These are phyloP conservation scores for Nudaria mundana DNA, from an alignment of 2,888 invertebrate species.

Conservation along the genomic window DNA sequence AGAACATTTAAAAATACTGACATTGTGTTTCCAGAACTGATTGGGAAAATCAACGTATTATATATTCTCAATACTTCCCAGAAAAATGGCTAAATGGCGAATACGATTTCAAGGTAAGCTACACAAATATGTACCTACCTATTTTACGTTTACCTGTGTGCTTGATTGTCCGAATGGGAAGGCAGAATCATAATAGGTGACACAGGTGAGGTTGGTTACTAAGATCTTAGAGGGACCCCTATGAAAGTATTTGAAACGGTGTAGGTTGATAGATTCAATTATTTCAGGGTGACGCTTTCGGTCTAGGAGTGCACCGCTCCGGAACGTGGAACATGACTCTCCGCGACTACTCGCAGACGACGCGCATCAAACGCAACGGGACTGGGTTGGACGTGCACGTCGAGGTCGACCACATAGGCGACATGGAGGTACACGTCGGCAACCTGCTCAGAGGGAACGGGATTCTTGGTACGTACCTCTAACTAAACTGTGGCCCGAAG, in stretches of 20 bases:
- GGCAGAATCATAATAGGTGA: too few species aligned
- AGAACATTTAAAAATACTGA: too few species aligned
- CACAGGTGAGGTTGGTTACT: too few species aligned
- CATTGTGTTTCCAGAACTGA: slow-evolving; percentile 79
- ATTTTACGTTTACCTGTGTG: too few species aligned
- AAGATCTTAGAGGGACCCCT: too few species aligned
- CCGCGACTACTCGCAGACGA: slow-evolving; percentile 86
- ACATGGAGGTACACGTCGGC: slow-evolving; percentile 88
- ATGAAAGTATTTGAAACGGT: too few species aligned
- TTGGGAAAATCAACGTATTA: slow-evolving; percentile 82
- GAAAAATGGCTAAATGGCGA: slow-evolving; percentile 87
- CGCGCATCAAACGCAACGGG: slow-evolving; percentile 81
- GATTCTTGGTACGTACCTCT: slow-evolving; percentile 79
- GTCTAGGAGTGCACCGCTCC: slow-evolving; percentile 81
- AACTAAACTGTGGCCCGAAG: too few species aligned
- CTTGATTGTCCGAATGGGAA: too few species aligned
- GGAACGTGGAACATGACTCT: slow-evolving; percentile 89
- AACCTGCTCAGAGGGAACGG: slow-evolving; percentile 86
- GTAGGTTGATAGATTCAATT: too few species aligned
- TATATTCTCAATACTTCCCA: slow-evolving; percentile 91
- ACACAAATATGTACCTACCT: too few species aligned
- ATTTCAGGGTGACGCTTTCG: slow-evolving; percentile 80
- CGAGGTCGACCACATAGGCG: slow-evolving; percentile 87
- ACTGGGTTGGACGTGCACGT: slow-evolving; percentile 82
- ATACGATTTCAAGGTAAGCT: slow-evolving; percentile 66